Base-by-base conservation (phyloP, 2,113 vertebrate genomes). In the Numenius arquata region DNA sequence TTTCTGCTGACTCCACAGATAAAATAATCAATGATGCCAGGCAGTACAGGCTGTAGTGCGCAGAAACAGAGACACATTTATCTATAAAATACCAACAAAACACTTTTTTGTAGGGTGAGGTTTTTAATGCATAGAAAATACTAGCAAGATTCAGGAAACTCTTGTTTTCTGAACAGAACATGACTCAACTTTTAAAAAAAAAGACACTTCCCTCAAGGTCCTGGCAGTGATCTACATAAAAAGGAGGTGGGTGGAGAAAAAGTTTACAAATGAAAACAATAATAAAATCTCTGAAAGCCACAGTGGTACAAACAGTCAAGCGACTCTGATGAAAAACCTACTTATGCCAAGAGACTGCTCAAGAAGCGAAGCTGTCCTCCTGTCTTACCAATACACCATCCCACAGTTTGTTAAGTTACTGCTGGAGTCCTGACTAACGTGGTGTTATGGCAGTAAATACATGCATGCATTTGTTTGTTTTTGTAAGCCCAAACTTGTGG, bases 231-330 rank as follows among this genome's bases (percentile, higher is more conserved):
- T 23, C 36, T 73, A 68, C 15, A 53, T n/a, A 71, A 61, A 45
- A 55, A 9, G 2, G 8, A 2, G 4, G 1, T 6, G 9, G 2
- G 2, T 17, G 13, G 50, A 66, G 16, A n/a, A 58, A 62, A 55
- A 21, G 17, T 65, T 87, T 65, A 56, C 34, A 89, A 72, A 13
- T 26, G 68, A 36, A 10, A 59, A 5, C 1, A 5, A 48, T 12
- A 88, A 62, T 15, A 83, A 79, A 75, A 85, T n/a, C 34, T 52
- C n/a, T 65, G 41, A 75, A 75, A 96, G 79, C 7, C 43, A 61
- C 20, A 34, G 22, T 6, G 32, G 27, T 19, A 71, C 15, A 55
- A 79, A 32, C 13, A 84, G 38, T 25, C 52, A 68, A 70, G 55
- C 0, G 5, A 72, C 32, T 30, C 6, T 25, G 27, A 78, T 4